Conservation (phyloP, 1,140 invertebrate species). For the Listronotus oregonensis region DNA sequence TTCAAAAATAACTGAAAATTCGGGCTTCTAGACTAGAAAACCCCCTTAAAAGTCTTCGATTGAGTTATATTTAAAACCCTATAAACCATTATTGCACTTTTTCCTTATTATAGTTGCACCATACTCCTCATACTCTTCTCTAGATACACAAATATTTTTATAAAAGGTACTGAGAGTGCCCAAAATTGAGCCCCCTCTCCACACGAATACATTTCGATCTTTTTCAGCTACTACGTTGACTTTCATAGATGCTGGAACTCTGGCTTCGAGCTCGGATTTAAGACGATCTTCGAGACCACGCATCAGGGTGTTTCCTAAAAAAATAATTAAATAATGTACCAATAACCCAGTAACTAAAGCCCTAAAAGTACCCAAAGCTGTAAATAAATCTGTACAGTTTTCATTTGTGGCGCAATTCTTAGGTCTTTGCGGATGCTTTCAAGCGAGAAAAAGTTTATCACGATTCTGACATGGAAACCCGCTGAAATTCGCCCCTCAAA, state of each 20-base stretch:
- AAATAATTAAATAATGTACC: no score
- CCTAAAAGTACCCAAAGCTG: no score
- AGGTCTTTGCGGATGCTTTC: no score
- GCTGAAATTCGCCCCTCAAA: no score
- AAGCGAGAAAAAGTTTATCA: no score
- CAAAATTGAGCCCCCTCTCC: slow-evolving; percentile 31
- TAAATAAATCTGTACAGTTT: no score
- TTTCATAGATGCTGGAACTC: slow-evolving; percentile 29
- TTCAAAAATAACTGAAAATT: no score
- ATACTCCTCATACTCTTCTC: slow-evolving; percentile 25
- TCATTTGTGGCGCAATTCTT: no score
- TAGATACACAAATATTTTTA: slow-evolving; percentile 30
- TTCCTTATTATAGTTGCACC: slow-evolving; percentile 17
- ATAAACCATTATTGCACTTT: slow-evolving; percentile 20
- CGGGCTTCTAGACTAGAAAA: no score
- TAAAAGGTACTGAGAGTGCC: slow-evolving; percentile 26
- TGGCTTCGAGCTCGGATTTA: slow-evolving; percentile 19
- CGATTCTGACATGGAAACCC: no score
- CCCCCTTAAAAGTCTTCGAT: no score
- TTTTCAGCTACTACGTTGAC: slow-evolving; percentile 20
- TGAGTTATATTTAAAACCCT: neutral
- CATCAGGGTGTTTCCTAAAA: slow-evolving; percentile 23
- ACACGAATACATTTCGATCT: slow-evolving; percentile 26
- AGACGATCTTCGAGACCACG: slow-evolving; percentile 20
- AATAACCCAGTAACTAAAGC: no score